Evolutionary conservation across 2,113 vertebrate species (phyloP).

Genomic region (Amblyopsis rosae): DNA sequence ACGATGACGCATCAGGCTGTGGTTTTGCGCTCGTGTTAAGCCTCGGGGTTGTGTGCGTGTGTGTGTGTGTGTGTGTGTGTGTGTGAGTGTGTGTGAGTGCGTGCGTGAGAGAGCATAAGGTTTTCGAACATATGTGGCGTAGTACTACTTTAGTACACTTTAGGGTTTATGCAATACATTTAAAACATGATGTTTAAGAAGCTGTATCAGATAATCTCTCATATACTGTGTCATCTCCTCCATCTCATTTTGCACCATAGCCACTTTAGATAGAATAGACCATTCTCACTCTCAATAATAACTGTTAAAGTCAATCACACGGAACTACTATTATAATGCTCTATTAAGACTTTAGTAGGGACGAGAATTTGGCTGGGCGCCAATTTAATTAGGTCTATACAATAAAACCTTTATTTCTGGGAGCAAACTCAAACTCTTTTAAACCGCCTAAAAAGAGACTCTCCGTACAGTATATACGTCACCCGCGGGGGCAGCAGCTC

Average conservation of each 20-base stretch:
- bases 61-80: conserved; percentile 5
- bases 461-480: not conserved
- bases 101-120: not conserved
- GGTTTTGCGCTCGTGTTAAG: conserved; percentile 46
- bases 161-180: no score
- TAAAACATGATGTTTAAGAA: no score
- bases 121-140: no score
- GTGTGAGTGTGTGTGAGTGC: not conserved
- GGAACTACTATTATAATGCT: conserved; percentile 16
- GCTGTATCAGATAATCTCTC: no score
- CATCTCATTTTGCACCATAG: not conserved
- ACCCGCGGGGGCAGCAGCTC: no score
- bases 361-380: conserved; percentile 28
- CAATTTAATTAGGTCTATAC: conserved; percentile 50
- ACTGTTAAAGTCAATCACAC: conserved; percentile 22
- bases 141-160: no score
- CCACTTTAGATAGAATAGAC: conserved; percentile 12
- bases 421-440: no score
- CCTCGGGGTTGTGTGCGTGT: conserved; percentile 1
- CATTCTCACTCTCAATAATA: conserved; percentile 11
- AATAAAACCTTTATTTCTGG: conserved; percentile 43
- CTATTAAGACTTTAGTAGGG: conserved; percentile 35
- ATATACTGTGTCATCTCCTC: no score
- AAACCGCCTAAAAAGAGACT: not conserved
- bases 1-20: conserved; percentile 49